Conservation (phyloP, 2,113 vertebrate genomes). For the Ciconia boyciana region DNA sequence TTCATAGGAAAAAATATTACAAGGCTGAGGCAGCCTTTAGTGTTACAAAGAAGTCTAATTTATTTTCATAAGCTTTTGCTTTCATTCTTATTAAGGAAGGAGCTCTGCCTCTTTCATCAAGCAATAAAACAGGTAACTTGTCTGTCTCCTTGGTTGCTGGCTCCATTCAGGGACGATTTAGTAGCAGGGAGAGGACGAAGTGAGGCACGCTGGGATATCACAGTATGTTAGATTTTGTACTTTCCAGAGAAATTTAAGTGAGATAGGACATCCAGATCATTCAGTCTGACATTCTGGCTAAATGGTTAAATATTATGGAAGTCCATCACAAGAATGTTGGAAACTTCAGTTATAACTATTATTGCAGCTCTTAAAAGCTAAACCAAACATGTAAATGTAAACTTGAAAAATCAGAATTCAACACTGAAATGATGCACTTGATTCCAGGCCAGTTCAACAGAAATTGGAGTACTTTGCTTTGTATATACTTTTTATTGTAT, state of each 20-base stretch:
- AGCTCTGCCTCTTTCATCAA: neutral
- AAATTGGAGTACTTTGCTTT: neutral
- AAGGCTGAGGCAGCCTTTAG: neutral
- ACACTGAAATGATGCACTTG: neutral
- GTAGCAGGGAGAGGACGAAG: neutral
- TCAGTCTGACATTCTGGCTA: neutral
- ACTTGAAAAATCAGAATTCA: neutral
- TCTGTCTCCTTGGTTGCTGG: neutral
- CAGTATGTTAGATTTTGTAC: neutral
- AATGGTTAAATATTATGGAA: neutral
- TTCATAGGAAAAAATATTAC: neutral
- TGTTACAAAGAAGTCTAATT: neutral
- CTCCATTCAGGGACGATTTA: neutral
- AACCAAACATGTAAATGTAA: neutral
- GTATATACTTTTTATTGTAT: neutral
- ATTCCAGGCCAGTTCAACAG: neutral
- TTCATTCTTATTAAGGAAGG: neutral
- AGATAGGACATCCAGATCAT: neutral
- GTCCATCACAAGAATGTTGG: neutral
- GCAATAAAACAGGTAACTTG: neutral
- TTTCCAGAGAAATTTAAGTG: neutral
- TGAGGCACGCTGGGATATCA: neutral
- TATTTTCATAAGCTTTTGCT: constrained; percentile 14
- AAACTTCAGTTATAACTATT: neutral
- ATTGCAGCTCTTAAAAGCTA: neutral